Evolutionary conservation across 2,888 invertebrate species (phyloP).

Genomic region (Papilio elwesi): DNA sequence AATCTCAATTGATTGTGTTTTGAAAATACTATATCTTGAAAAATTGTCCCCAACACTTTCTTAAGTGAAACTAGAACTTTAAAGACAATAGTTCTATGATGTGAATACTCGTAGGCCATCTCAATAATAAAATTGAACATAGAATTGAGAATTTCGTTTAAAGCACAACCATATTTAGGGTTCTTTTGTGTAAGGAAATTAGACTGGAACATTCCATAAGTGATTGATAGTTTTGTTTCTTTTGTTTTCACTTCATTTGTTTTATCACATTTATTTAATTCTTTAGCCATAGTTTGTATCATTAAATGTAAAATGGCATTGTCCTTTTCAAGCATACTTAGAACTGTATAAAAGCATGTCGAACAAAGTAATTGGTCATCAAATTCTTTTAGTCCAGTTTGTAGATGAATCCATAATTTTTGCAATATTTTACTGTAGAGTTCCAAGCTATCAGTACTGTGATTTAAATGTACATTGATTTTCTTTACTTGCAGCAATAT

Average conservation of each 20-base stretch:
- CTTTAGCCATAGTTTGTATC: slow-evolving; percentile 51
- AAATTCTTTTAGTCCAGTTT: slow-evolving; percentile 57
- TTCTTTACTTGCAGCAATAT: slow-evolving; percentile 58
- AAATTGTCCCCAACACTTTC: slow-evolving; percentile 65
- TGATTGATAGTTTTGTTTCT: slow-evolving; percentile 58
- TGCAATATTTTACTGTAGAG: slow-evolving; percentile 56
- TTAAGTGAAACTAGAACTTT: slow-evolving; percentile 78
- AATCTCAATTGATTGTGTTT: slow-evolving; percentile 66
- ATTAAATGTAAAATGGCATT: slow-evolving; percentile 58
- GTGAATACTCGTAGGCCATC: slow-evolving; percentile 80
- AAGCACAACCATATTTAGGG: slow-evolving; percentile 34
- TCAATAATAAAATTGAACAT: slow-evolving; percentile 60
- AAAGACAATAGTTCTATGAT: slow-evolving; percentile 78
- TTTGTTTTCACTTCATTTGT: slow-evolving; percentile 46
- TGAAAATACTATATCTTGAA: slow-evolving; percentile 58
- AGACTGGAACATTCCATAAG: slow-evolving; percentile 78
- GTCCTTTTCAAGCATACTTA: slow-evolving; percentile 55
- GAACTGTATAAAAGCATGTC: slow-evolving; percentile 69
- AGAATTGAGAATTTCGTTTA: slow-evolving; percentile 52
- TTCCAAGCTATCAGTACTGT: slow-evolving; percentile 43
- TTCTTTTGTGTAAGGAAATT: slow-evolving; percentile 56
- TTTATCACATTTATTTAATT: slow-evolving; percentile 44
- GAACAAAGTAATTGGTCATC: slow-evolving; percentile 75
- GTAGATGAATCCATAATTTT: slow-evolving; percentile 64
- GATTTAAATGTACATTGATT: slow-evolving; percentile 36